Evolutionary conservation across 2,888 invertebrate genomes (phyloP), one percentile per base, ranked within the genome.

Genomic region (Oxytorus armatus): DNA sequence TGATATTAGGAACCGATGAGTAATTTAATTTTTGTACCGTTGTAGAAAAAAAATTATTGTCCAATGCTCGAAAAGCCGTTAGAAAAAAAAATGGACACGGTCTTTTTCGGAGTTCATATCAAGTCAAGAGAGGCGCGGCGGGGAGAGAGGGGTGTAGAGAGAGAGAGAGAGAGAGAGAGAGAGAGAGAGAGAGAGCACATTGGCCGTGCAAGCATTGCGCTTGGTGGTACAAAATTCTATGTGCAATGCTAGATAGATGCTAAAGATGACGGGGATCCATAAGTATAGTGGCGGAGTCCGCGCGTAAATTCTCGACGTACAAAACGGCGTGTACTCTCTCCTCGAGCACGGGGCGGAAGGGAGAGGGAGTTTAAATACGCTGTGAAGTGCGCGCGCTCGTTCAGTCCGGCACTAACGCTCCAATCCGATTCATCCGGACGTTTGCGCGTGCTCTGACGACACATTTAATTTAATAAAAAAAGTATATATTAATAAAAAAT

Each of bases 361-460:
- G 91, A 90, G 90, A 68, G 89, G 83, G 83, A 84, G 90, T 90
- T 91, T 92, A 92, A 90, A 91, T 91, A 90, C 87, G 87, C 86
- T 85, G 88, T 85, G 89, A 88, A 88, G 86, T 88, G 87, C 90
- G 90, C 90, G 90, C 90, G 90, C 89, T 91, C 88, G 86, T 90
- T 90, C 91, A 92, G 91, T 91, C 87, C 89, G 88, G 86, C 88
- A 87, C 86, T 86, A 88, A 89, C 90, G 88, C 89, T 89, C 88
- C 88, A 87, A 90, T 89, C 88, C 84, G 87, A 86, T 90, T 86
- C 86, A 85, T 86, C 85, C 85, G 85, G 85, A 86, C 85, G 82
- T 57, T 74, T 70, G 51, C 69, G 70, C 70, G 57, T 36, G 73
- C 39, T 82, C 75, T 72, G 47, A 70, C 68, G 69, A 76, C 47